Evolutionary conservation across 2,113 vertebrate genomes (phyloP), one percentile per base, ranked within the genome.

Genomic region (Malurus alboscapulatus): DNA sequence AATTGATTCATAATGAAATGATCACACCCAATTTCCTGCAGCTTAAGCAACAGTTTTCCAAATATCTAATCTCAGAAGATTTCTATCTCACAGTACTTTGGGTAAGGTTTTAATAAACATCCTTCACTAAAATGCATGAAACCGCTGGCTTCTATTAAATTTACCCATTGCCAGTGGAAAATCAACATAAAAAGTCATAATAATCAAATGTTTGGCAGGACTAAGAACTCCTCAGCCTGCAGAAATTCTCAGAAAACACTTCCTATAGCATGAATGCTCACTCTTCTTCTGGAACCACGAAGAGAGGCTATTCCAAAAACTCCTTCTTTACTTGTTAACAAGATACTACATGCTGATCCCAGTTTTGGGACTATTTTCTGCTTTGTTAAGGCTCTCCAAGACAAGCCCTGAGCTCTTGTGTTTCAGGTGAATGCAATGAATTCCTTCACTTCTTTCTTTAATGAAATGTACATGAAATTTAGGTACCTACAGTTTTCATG

Each of bases 11-110:
- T 93, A 90, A 96, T 57, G 16, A 83, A 88, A 67, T 18, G 59
- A 92, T 93, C 92, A 88, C 94, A 86, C 75, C 44, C 55, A 84
- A 74, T 88, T 95, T 94, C 72, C 91, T 86, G 79, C 45, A 83
- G 57, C 29, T 74, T 95, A 85, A 91, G 53, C 68, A 86, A 87
- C 18, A 76, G 55, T 77, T 77, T 94, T 84, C 83, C 82, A 94
- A 93, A 30, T 50, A 62, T 15, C 27, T 94, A 80, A 94, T 86
- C 87, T 77, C 75, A 65, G 36, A 93, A 77, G 78, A 96, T 90
- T 88, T 93, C n/a, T 71, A 48, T 90, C 79, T 69, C 22, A 50
- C 6, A 71, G 68, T 80, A 77, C 68, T 90, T 88, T 78, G 68
- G 68, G 65, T 75, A 93, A 87, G 13, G 36, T 58, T 91, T 77